phyloP scores from a whole-genome alignment of 2,888 invertebrate species.

The Isoperla grammatica region DNA sequence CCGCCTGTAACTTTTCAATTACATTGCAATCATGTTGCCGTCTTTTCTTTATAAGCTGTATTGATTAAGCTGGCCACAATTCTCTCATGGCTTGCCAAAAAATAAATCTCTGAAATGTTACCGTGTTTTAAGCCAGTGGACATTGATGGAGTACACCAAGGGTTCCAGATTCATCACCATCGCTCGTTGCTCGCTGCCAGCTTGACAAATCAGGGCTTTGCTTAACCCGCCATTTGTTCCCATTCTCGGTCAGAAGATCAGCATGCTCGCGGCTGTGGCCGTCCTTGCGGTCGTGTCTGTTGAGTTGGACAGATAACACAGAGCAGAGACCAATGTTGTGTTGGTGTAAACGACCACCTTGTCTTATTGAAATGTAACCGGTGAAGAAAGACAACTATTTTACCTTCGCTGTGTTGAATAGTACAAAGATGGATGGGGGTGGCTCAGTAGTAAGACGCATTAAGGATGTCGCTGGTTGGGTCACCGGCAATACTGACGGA shows the following conservation, averaged over 20 bases:
- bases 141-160: constrained; percentile 7
- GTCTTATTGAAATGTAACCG: too few relatives aligned
- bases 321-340: too few relatives aligned
- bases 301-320: too few relatives aligned
- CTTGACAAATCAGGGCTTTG: constrained; percentile 17
- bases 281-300: too few relatives aligned
- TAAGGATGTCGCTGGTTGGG: too few relatives aligned
- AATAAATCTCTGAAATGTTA: constrained; percentile 15
- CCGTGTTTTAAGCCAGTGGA: constrained; percentile 11
- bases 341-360: too few relatives aligned
- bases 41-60: constrained; percentile 7
- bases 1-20: neutral
- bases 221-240: constrained; percentile 10
- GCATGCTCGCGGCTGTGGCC: too few relatives aligned
- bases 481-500: too few relatives aligned
- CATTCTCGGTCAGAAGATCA: constrained; percentile 13
- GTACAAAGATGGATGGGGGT: too few relatives aligned
- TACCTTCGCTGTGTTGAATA: too few relatives aligned
- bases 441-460: too few relatives aligned
- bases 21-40: constrained; percentile 2
- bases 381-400: too few relatives aligned
- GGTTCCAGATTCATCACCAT: constrained; percentile 15
- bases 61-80: constrained; percentile 3
- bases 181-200: neutral
- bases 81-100: neutral